A percentile compares a stretch with the other conserved stretches of the same genome.
phyloP scores from a whole-genome alignment of 1,140 invertebrate species.

The Apolygus lucorum region DNA sequence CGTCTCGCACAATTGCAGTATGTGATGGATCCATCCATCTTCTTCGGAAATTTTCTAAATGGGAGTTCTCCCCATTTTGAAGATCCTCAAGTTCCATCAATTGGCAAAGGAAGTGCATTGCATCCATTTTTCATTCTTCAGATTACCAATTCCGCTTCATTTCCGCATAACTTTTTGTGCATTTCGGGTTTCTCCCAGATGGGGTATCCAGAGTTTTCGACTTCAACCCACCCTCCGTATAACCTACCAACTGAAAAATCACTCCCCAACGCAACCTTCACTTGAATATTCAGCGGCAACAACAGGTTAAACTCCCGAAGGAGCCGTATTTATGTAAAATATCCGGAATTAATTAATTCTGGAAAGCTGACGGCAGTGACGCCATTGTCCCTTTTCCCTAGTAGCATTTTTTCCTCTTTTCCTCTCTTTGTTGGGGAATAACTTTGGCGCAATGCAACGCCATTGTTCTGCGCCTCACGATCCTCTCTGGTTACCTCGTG shows the following conservation, averaged over 20 bases:
- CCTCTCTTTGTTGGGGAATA: slow-evolving; percentile 4
- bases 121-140: too few species aligned
- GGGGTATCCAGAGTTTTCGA: too few species aligned
- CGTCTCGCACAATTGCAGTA: too few species aligned
- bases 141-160: too few species aligned
- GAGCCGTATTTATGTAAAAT: slow-evolving; percentile 16
- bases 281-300: slow-evolving; percentile 7
- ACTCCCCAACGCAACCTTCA: background rate
- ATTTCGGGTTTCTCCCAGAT: too few species aligned
- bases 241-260: background rate
- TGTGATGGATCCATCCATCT: too few species aligned
- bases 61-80: too few species aligned
- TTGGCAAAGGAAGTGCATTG: too few species aligned
- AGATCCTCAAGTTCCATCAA: too few species aligned
- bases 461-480: slow-evolving; percentile 14
- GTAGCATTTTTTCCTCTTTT: background rate
- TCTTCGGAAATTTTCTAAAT: too few species aligned
- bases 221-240: too few species aligned
- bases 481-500: background rate
- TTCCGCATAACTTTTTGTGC: too few species aligned
- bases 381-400: background rate
- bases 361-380: background rate
- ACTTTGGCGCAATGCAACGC: slow-evolving; percentile 1
- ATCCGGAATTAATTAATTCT: slow-evolving; percentile 12
- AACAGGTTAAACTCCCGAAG: slow-evolving; percentile 14